Evolutionary conservation across 2,113 vertebrate species (phyloP).

Genomic region (Echinops telfairi): DNA sequence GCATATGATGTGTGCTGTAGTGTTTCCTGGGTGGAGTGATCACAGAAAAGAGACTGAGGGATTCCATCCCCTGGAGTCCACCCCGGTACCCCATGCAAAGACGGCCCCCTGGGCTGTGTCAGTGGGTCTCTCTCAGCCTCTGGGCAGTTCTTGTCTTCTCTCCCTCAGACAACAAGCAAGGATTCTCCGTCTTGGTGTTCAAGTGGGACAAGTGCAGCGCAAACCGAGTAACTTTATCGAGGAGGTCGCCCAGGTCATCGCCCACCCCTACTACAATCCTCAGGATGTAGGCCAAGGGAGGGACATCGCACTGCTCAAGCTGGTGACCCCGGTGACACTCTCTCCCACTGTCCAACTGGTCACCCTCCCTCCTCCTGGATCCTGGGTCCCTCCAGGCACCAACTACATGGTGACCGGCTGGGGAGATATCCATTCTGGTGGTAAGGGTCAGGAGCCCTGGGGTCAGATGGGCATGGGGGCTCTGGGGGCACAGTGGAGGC

Average conservation of each 20-base stretch:
- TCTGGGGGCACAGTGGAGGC: neutral
- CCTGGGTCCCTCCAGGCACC: neutral
- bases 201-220: neutral
- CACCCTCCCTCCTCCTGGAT: neutral
- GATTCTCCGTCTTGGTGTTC: accelerated
- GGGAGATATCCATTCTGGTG: neutral
- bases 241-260: slow-evolving; percentile 28
- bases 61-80: neutral
- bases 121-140: neutral
- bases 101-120: no score
- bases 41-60: no score
- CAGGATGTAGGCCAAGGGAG: accelerated
- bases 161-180: neutral
- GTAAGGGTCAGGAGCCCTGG: neutral
- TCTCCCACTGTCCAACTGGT: neutral
- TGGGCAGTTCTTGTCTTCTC: no score
- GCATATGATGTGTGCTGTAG: neutral
- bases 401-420: slow-evolving; percentile 73
- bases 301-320: slow-evolving; percentile 59
- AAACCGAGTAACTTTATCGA: neutral
- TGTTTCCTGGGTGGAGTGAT: neutral
- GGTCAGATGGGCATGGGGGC: neutral
- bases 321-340: neutral
- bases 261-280: slow-evolving; percentile 37
- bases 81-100: no score